Base-by-base conservation (phyloP, 2,888 invertebrate species). In the Heliconius erato region DNA sequence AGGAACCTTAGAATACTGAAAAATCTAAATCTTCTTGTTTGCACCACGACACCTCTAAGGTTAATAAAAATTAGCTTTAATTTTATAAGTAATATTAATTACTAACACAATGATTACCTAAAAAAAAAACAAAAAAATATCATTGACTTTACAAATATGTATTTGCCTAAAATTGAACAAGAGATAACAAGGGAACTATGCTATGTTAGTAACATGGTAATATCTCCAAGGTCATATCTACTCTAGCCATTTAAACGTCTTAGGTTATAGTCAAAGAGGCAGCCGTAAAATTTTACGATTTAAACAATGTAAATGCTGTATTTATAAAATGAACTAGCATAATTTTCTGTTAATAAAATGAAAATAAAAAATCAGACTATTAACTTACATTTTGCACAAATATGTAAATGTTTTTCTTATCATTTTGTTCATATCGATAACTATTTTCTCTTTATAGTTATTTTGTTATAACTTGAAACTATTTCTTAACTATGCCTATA, bases 201-300 rank as follows among this genome's bases (percentile, higher is more conserved):
- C 9, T 3, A 74, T 74, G 74, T 32, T 9, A 74, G 74, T 32
- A 32, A 59, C 54, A 54, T 74, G 74, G 74, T 74, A 49, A 74
- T 54, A 74, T 12, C 32, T 59, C 16, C 26, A 72, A 72, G 72
- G 74, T 74, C 74, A 74, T 35, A 59, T 59, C 59, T 59, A 74
- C 54, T 74, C 23, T 59, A 74, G 32, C 54, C 59, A n/a, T 74
- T 74, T 59, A 59, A 74, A 59, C 74, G 23, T n/a, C 74, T 74
- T 35, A 72, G 74, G 11, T 23, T 59, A 23, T 59, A 32, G 26
- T 54, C 74, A 35, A 28, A 28, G 59, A 59, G 23, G 59, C 59
- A n/a, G 12, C 32, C 23, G 59, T 32, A 12, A 74, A 59, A 14
- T 71, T 72, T 28, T 19, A 72, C 7, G 16, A 16, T 28, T 26